Percentiles rank a stretch among this genome's conserved stretches.
phyloP scores from a whole-genome alignment of 2,797 vertebrate species.

The Cyclura pinguis region DNA sequence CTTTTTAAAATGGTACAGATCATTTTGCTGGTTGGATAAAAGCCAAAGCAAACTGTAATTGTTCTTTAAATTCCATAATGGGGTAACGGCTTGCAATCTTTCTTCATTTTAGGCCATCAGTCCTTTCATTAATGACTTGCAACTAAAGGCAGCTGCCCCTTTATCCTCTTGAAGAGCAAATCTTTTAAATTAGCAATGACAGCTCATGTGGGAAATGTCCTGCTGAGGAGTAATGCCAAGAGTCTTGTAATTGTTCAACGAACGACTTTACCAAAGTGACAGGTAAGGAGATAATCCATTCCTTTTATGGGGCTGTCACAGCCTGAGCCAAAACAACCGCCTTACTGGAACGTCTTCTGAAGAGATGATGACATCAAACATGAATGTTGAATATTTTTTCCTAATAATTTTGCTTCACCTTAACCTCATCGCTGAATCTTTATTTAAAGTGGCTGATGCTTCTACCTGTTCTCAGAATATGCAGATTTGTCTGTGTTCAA shows the following conservation, averaged over 20 bases:
- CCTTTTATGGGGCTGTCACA: constrained; percentile 27
- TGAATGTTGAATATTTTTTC: neutral
- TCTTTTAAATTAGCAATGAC: neutral
- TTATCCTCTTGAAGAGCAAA: constrained; percentile 24
- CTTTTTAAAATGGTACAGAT: neutral
- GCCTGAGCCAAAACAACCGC: neutral
- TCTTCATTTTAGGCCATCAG: neutral
- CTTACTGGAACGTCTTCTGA: constrained; percentile 3
- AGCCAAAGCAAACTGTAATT: neutral
- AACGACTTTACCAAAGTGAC: constrained; percentile 16
- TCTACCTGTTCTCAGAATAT: neutral
- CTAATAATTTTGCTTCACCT: constrained; percentile 4
- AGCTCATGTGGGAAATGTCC: constrained; percentile 19
- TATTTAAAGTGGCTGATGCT: neutral
- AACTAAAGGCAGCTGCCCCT: neutral
- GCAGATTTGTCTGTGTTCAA: neutral
- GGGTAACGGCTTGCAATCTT: neutral
- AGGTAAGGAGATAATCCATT: constrained; percentile 22
- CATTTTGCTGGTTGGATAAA: neutral
- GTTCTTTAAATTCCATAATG: neutral
- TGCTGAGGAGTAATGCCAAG: neutral
- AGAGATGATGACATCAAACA: neutral
- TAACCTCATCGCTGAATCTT: neutral
- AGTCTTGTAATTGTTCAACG: constrained; percentile 30
- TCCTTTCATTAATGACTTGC: constrained; percentile 42